Percentiles rank a stretch among this genome's conserved stretches.
Conservation (phyloP, 2,797 vertebrate genomes). For the Onychomys leucogaster region DNA sequence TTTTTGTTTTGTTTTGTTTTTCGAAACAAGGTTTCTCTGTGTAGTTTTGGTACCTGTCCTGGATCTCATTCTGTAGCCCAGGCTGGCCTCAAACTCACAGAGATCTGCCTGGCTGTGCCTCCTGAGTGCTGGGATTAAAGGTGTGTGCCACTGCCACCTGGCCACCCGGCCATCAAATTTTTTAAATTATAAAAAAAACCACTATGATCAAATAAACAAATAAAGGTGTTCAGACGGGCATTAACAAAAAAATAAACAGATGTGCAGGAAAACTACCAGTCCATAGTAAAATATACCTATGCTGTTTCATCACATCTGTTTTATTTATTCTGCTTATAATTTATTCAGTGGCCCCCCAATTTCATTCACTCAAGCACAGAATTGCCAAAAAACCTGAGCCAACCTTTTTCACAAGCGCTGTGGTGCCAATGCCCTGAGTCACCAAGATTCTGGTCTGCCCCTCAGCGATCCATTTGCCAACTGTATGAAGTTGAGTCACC, state of each 20-base stretch:
- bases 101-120: too few species aligned
- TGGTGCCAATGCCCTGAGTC: background rate
- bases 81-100: too few species aligned
- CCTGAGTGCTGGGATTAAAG: too few species aligned
- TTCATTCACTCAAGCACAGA: background rate
- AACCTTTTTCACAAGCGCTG: background rate
- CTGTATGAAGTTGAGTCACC: background rate
- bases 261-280: background rate
- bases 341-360: background rate
- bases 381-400: background rate
- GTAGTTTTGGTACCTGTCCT: too few species aligned
- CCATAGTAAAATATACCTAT: background rate
- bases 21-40: too few species aligned
- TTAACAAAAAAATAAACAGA: background rate
- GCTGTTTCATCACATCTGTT: background rate
- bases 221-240: background rate
- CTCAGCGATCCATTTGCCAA: background rate
- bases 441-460: background rate
- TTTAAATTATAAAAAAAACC: too few species aligned
- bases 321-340: background rate
- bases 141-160: too few species aligned
- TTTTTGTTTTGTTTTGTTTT: too few species aligned
- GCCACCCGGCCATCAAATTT: background rate
- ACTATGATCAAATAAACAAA: background rate
- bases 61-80: too few species aligned